A percentile compares a stretch with the other conserved stretches of the same genome.
phyloP scores from a whole-genome alignment of 2,113 vertebrate genomes.

The Peromyscus maniculatus region DNA sequence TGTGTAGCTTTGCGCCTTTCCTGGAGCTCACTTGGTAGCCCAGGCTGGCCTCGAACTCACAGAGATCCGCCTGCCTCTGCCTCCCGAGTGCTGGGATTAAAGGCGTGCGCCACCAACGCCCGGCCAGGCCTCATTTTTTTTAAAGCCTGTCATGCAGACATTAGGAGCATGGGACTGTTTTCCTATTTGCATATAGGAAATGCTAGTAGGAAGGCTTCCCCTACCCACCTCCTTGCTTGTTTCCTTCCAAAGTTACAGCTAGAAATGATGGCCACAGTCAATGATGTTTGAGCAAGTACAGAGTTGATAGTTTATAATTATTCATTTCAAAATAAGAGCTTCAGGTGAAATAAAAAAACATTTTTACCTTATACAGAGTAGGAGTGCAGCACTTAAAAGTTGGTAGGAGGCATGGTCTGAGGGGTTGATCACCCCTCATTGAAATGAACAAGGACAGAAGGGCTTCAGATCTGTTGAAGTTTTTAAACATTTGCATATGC shows the following conservation, averaged over 20 bases:
- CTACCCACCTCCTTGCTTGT: background rate
- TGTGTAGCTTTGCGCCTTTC: no score
- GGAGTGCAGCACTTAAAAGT: background rate
- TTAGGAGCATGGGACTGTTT: background rate
- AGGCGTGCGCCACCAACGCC: no score
- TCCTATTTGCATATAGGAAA: background rate
- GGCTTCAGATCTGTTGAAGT: background rate
- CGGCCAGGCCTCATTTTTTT: slow-evolving; percentile 35
- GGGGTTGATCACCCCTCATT: no score
- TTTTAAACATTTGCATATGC: background rate
- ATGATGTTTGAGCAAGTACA: background rate
- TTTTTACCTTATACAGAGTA: background rate
- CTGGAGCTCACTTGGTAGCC: no score
- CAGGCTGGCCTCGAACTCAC: no score
- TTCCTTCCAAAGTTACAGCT: background rate
- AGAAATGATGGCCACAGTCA: background rate
- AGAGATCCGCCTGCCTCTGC: no score
- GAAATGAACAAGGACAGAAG: background rate
- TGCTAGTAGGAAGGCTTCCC: background rate
- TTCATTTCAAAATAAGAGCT: slow-evolving; percentile 10
- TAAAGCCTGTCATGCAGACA: background rate
- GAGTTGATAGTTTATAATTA: background rate
- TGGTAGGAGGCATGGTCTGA: background rate
- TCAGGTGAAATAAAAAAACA: background rate
- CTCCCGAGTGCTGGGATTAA: no score